phyloP scores from a whole-genome alignment of 2,797 vertebrate genomes.

The Smutsia temminckii region DNA sequence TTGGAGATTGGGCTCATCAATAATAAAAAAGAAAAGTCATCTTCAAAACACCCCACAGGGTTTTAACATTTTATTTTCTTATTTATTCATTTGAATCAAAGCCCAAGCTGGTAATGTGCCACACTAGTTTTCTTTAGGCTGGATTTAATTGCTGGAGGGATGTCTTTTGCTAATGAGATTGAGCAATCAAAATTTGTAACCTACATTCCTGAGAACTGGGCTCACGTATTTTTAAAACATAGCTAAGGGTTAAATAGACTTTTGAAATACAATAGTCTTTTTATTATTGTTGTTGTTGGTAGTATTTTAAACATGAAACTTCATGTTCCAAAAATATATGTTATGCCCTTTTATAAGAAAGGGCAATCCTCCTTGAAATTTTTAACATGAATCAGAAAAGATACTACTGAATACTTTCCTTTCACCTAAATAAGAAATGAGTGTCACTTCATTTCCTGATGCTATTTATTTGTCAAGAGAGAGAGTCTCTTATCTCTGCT shows the following conservation, averaged over 20 bases:
- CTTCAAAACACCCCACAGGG: background rate
- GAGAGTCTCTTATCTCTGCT: slow-evolving; percentile 27
- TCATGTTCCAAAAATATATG: slow-evolving; percentile 48
- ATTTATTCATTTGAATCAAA: slow-evolving; percentile 58
- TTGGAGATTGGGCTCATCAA: background rate
- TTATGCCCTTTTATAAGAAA: slow-evolving; percentile 52
- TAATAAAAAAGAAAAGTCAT: slow-evolving; percentile 22
- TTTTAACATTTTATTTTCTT: background rate
- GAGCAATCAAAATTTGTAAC: slow-evolving; percentile 46
- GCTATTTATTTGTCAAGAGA: background rate
- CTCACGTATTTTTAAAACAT: slow-evolving; percentile 56
- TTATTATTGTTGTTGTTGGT: slow-evolving; percentile 39
- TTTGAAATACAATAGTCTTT: slow-evolving; percentile 28
- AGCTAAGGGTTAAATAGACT: slow-evolving; percentile 56
- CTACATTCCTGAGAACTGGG: background rate
- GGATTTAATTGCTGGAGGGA: slow-evolving; percentile 56
- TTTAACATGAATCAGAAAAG: slow-evolving; percentile 26
- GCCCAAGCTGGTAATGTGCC: slow-evolving; percentile 1
- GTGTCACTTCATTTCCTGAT: background rate
- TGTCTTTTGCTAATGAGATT: slow-evolving; percentile 49
- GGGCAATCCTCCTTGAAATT: slow-evolving; percentile 16
- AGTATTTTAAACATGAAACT: slow-evolving; percentile 55
- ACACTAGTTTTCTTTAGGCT: background rate
- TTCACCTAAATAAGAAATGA: background rate
- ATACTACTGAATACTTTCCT: background rate